phyloP scores from a whole-genome alignment of 2,113 vertebrate genomes.

The Asarcornis scutulata region DNA sequence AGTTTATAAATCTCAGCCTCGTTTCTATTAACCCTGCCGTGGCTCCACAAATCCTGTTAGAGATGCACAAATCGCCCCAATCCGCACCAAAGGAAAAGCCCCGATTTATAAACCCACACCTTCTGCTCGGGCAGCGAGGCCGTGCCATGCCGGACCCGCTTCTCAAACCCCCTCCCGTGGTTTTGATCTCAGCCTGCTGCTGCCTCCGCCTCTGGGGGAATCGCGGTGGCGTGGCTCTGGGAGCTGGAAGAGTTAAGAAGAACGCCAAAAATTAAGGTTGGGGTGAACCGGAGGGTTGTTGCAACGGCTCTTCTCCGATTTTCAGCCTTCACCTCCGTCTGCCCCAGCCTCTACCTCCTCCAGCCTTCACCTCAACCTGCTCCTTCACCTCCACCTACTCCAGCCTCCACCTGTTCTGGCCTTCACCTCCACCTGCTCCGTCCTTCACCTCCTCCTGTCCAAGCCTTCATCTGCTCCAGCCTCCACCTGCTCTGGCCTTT shows the following conservation, averaged over 20 bases:
- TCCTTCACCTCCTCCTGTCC: no score
- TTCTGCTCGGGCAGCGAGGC: neutral
- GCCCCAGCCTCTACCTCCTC: no score
- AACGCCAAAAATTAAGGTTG: neutral
- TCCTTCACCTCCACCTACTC: no score
- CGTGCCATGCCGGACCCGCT: neutral
- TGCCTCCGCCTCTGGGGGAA: neutral
- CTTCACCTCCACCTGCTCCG: no score
- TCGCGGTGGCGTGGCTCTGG: neutral
- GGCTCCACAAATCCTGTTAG: neutral
- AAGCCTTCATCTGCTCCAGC: no score
- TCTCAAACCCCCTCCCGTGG: neutral
- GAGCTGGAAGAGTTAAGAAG: neutral
- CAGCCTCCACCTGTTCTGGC: no score
- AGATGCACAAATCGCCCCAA: neutral
- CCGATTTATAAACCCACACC: neutral
- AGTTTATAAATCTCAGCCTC: neutral
- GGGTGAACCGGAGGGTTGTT: no score
- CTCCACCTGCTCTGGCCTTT: no score
- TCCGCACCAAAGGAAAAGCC: neutral
- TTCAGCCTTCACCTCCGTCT: no score
- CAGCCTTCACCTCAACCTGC: no score
- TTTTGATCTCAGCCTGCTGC: neutral
- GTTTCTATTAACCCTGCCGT: neutral
- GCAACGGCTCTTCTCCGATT: no score